phyloP scores from a whole-genome alignment of 2,888 invertebrate genomes.

The Incurvaria masculella region DNA sequence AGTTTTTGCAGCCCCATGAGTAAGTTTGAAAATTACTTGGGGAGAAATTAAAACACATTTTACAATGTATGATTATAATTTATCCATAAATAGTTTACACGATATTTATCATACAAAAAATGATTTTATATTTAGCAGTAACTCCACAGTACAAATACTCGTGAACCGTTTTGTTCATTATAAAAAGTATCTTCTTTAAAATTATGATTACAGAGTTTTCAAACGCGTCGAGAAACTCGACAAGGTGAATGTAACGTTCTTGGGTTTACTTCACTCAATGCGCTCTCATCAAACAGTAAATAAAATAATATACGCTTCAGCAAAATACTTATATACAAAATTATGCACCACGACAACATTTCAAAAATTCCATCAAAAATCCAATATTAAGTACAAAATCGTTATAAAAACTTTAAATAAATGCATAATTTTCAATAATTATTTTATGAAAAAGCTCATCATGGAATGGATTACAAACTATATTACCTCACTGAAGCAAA shows the following conservation, averaged over 20 bases:
- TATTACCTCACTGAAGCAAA: not conserved
- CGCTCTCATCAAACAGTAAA: not conserved
- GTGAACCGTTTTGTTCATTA: constrained; percentile 25
- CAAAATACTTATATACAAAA: not conserved
- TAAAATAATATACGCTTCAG: not conserved
- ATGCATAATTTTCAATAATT: too few relatives aligned
- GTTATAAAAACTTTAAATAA: too few relatives aligned
- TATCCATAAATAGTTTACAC: constrained; percentile 57
- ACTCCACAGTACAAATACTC: constrained; percentile 25
- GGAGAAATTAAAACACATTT: constrained; percentile 27
- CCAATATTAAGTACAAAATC: not conserved
- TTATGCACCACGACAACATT: not conserved
- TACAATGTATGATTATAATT: constrained; percentile 54
- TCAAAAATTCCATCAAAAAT: not conserved
- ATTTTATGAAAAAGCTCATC: not conserved
- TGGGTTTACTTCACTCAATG: not conserved
- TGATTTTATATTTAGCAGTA: constrained; percentile 32
- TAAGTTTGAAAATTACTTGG: not conserved
- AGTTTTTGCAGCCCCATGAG: not conserved
- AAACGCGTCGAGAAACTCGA: not conserved
- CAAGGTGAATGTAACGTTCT: too few relatives aligned
- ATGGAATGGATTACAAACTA: not conserved
- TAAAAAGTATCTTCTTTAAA: not conserved
- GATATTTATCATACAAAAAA: constrained; percentile 53
- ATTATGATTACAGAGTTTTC: not conserved